phyloP scores from a whole-genome alignment of 2,888 invertebrate species.

The Drosophila greeni region DNA sequence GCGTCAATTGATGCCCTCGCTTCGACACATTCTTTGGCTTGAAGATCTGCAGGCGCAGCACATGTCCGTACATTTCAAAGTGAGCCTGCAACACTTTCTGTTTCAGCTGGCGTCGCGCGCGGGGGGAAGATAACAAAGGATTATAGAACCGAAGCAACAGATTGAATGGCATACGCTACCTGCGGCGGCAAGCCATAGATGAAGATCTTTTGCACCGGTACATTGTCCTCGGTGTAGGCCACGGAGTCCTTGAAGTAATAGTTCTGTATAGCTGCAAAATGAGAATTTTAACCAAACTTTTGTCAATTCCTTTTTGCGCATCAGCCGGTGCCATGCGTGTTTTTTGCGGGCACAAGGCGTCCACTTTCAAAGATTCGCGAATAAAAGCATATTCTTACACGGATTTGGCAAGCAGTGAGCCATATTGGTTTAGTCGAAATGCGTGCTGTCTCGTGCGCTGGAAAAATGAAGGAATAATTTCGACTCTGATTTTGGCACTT shows the following conservation, averaged over 20 bases:
- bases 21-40: not conserved
- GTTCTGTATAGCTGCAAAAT: slow-evolving; percentile 30
- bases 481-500: not conserved
- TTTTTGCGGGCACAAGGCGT: not conserved
- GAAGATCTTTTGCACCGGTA: slow-evolving; percentile 45
- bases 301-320: not conserved
- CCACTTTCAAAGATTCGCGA: no score
- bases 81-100: not conserved
- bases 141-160: not conserved
- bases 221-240: slow-evolving; percentile 57
- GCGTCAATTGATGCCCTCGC: not conserved
- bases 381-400: not conserved
- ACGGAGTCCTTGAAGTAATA: slow-evolving; percentile 36
- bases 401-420: not conserved
- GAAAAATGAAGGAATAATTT: not conserved
- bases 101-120: slow-evolving; percentile 28
- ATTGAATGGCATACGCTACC: slow-evolving; percentile 21
- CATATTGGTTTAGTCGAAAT: not conserved
- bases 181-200: slow-evolving; percentile 34
- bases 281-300: not conserved
- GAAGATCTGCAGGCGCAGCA: slow-evolving; percentile 34
- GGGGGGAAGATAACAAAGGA: not conserved
- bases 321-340: not conserved
- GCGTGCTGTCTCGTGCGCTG: not conserved
- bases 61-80: slow-evolving; percentile 28